These are phyloP conservation scores for Tetragonula carbonaria DNA, from an alignment of 2,888 invertebrate species.

Conservation along the genomic window DNA sequence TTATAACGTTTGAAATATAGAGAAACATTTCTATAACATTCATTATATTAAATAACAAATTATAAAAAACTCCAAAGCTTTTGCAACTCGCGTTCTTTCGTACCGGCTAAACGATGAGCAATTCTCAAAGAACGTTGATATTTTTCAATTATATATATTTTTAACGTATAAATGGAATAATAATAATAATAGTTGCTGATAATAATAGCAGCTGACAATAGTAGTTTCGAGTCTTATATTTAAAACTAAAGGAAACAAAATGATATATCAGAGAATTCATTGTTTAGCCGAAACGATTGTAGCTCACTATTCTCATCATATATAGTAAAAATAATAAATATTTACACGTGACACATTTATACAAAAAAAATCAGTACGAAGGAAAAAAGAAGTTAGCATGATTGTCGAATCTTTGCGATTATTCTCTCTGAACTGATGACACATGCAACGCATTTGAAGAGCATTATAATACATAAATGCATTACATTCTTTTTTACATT, in stretches of 20 bases:
- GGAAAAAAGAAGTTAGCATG: constrained; percentile 77
- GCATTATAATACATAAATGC: not conserved
- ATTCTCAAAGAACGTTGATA: not conserved
- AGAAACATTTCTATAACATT: constrained; percentile 82
- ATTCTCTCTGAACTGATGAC: constrained; percentile 60
- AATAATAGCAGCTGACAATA: not conserved
- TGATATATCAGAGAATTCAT: not conserved
- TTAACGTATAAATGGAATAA: not conserved
- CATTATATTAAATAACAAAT: constrained; percentile 83
- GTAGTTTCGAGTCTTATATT: not conserved
- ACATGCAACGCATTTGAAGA: not conserved
- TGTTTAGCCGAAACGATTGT: constrained; percentile 67
- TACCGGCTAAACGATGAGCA: constrained; percentile 55
- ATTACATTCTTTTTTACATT: not conserved
- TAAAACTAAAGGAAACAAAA: not conserved
- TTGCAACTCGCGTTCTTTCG: constrained; percentile 68
- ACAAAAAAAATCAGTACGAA: constrained; percentile 78
- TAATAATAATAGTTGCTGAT: not conserved
- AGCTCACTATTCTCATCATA: constrained; percentile 68
- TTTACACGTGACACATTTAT: constrained; percentile 78
- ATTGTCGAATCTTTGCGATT: constrained; percentile 76
- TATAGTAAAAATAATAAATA: constrained; percentile 82
- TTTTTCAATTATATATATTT: not conserved
- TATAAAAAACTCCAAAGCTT: constrained; percentile 80
- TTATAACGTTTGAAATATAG: constrained; percentile 82